Base-by-base conservation (phyloP, 2,888 invertebrate species). In the Acheta domesticus region DNA sequence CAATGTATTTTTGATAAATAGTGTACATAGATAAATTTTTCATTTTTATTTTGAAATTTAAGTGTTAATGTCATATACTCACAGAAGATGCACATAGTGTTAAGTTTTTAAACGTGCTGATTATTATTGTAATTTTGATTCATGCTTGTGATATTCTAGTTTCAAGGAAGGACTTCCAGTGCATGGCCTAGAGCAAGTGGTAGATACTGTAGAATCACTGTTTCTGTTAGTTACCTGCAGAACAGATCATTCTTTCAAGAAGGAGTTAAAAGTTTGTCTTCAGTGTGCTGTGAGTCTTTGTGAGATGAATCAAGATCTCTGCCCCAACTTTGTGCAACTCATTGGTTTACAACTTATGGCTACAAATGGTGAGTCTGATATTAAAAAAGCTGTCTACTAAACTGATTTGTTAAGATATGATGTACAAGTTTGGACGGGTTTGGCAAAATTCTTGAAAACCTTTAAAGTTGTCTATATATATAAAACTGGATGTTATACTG, bases 211-310 rank as follows among this genome's bases (percentile, higher is more conserved):
- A 12, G 93, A 94, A 85, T 91, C 92, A 0, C 85, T 93, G 74
- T 92, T 93, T 48, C 88, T 93, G 48, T 84, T 90, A n/a, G 86
- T 88, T 77, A 87, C 88, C 77, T 86, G 88, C 84, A 86, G 83
- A 84, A 86, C 82, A 73, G 81, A 80, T 74, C 79, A 80, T 36
- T 87, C 88, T 80, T 88, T 90, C 82, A 86, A 90, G 1, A 87
- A 88, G 81, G 91, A 93, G 48, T 85, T 94, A 76, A 90, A 92
- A 84, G 88, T 91, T 2, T 92, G 92, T 4, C 85, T 94, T 48
- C 90, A 91, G 50, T 94, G 94, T 84, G 91, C 94, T 79, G 94
- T 96, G 20, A 91, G 89, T 77, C 86, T 94, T 4, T 92, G 93
- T 48, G 89, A 91, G 83, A 91, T 91, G 0, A 90, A 91, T 83